These are phyloP conservation scores for Coptotermes formosanus DNA, from an alignment of 1,140 invertebrate genomes.

Conservation along the genomic window DNA sequence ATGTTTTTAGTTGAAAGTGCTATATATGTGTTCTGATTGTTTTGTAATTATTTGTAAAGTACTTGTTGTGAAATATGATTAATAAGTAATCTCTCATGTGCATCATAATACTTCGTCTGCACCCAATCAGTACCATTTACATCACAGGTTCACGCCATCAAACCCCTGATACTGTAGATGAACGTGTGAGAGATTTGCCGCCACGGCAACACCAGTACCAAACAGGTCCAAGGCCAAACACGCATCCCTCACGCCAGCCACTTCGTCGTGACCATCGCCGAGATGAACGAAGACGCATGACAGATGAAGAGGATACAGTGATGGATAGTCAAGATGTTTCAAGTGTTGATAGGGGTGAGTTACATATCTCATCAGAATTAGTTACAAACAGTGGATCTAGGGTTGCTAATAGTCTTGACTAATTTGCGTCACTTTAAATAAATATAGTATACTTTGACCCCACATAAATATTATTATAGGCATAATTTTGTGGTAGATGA, in stretches of 20 bases:
- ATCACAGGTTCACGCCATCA: slow-evolving; percentile 55
- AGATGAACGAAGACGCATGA: slow-evolving; percentile 65
- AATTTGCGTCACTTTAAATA: too few species aligned
- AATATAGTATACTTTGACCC: too few species aligned
- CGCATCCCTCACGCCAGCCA: slow-evolving; percentile 43
- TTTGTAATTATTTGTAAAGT: not conserved
- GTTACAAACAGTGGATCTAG: not conserved
- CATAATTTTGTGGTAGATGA: too few species aligned
- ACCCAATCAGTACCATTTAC: not conserved
- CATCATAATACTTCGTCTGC: not conserved
- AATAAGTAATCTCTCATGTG: not conserved
- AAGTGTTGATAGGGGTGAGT: slow-evolving; percentile 72
- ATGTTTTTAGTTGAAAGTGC: not conserved
- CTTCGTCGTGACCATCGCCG: slow-evolving; percentile 57
- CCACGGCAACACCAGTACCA: slow-evolving; percentile 48
- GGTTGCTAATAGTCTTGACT: not conserved
- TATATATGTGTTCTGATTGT: not conserved
- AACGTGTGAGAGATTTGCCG: slow-evolving; percentile 54
- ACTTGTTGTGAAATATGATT: not conserved
- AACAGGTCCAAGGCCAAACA: slow-evolving; percentile 25
- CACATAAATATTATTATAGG: too few species aligned
- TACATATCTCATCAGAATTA: not conserved
- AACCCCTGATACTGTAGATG: slow-evolving; percentile 56
- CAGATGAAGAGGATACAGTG: slow-evolving; percentile 76
- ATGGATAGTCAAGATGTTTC: slow-evolving; percentile 75